Conservation (phyloP, 1,140 invertebrate species). For the Hirudo medicinalis region DNA sequence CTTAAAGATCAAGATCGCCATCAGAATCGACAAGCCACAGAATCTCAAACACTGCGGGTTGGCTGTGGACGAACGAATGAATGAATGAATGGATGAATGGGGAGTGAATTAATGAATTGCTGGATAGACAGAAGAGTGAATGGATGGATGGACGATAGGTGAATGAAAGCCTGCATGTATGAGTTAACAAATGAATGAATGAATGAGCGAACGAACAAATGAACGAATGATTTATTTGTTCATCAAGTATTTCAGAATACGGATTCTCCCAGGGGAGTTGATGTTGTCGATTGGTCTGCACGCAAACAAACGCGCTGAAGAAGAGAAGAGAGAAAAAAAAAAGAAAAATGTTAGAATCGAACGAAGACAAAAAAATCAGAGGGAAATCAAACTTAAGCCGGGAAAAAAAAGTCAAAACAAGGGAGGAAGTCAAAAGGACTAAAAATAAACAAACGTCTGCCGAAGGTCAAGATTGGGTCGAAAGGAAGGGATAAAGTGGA, state of each 20-base stretch:
- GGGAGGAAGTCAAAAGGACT: too few relatives aligned
- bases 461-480: too few relatives aligned
- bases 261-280: too few relatives aligned
- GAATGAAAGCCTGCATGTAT: not conserved
- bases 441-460: too few relatives aligned
- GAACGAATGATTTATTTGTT: not conserved
- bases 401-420: too few relatives aligned
- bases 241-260: not conserved
- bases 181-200: not conserved
- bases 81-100: not conserved
- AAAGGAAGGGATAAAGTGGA: too few relatives aligned
- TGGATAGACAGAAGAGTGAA: not conserved
- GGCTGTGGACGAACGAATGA: conserved; percentile 28
- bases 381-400: too few relatives aligned
- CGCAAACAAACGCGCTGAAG: too few relatives aligned
- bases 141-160: not conserved
- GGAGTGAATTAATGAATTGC: not conserved
- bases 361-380: too few relatives aligned
- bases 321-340: too few relatives aligned
- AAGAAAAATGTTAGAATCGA: too few relatives aligned
- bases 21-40: conserved; percentile 93
- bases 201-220: not conserved
- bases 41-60: conserved; percentile 97
- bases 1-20: conserved; percentile 89
- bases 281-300: too few relatives aligned